Conservation (phyloP, 2,113 vertebrate genomes). For the Melanostigma gelatinosum region DNA sequence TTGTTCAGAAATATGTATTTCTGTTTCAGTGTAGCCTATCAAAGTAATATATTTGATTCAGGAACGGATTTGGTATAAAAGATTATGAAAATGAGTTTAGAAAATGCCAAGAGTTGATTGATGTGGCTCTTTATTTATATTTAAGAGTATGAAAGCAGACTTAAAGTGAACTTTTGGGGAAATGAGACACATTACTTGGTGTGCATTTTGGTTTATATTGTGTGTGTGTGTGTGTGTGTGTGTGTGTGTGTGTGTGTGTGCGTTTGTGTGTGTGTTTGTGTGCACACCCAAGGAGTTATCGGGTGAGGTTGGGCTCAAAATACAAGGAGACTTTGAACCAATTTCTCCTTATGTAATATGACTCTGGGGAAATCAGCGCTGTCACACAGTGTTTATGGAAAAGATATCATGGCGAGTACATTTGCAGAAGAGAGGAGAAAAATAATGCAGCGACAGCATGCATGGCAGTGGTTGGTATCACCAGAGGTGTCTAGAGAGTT, state of each 20-base stretch:
- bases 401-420: conserved; percentile 37
- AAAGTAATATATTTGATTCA: neutral
- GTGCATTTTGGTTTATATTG: conserved; percentile 2
- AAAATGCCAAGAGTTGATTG: no score
- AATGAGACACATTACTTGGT: conserved; percentile 22
- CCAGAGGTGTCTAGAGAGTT: conserved; percentile 16
- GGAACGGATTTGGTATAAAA: no score
- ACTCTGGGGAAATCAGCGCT: conserved; percentile 68
- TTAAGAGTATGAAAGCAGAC: neutral
- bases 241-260: neutral
- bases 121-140: no score
- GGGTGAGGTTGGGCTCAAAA: conserved; percentile 24
- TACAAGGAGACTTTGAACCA: conserved; percentile 52
- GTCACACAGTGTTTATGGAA: conserved; percentile 60
- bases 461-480: conserved; percentile 31
- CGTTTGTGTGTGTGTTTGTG: neutral
- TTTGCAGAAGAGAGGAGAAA: conserved; percentile 55
- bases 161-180: conserved; percentile 24
- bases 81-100: no score
- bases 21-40: neutral
- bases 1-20: neutral
- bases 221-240: neutral
- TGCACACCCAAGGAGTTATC: conserved; percentile 2
- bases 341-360: conserved; percentile 63
- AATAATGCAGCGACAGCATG: conserved; percentile 43